Percentiles rank a stretch among this genome's conserved stretches.
Evolutionary conservation across 92 coral and sea anemone genomes (phyloP).

Genomic region (Porites evermanni): DNA sequence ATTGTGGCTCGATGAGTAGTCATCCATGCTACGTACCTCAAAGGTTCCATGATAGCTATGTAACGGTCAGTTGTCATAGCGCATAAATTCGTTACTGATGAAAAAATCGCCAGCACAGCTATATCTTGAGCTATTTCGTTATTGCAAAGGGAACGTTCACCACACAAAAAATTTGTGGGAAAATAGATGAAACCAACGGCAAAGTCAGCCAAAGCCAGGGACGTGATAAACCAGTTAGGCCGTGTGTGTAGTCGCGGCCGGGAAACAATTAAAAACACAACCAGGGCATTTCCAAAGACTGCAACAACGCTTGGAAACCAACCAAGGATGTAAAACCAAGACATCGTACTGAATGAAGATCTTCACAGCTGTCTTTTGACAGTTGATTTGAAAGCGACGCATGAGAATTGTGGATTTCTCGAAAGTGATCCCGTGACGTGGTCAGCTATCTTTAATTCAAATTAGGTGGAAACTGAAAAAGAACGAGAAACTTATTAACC

Average conservation of each 20-base stretch:
- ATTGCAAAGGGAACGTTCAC: not conserved
- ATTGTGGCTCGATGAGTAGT: not conserved
- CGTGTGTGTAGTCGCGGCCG: slow-evolving; percentile 12
- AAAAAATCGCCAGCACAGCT: slow-evolving; percentile 7
- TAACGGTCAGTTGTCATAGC: slow-evolving; percentile 25
- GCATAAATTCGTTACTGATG: slow-evolving; percentile 21
- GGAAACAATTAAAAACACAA: not conserved
- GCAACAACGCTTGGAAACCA: slow-evolving; percentile 29
- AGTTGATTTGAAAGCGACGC: not conserved
- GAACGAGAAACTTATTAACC: no score
- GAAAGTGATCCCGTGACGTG: not conserved
- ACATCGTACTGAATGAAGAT: not conserved
- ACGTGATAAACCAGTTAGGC: slow-evolving; percentile 29
- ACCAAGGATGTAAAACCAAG: slow-evolving; percentile 36
- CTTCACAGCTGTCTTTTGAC: not conserved
- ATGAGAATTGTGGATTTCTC: not conserved
- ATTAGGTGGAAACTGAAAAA: no score
- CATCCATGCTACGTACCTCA: slow-evolving; percentile 17
- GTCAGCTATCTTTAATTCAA: no score
- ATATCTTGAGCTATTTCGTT: not conserved
- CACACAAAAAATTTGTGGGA: slow-evolving; percentile 1
- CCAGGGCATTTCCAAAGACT: slow-evolving; percentile 29
- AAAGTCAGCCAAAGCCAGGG: slow-evolving; percentile 29
- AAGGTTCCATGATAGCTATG: slow-evolving; percentile 24
- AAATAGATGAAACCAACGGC: slow-evolving; percentile 10